phyloP scores from a whole-genome alignment of 2,113 vertebrate genomes.

The Verasper variegatus region DNA sequence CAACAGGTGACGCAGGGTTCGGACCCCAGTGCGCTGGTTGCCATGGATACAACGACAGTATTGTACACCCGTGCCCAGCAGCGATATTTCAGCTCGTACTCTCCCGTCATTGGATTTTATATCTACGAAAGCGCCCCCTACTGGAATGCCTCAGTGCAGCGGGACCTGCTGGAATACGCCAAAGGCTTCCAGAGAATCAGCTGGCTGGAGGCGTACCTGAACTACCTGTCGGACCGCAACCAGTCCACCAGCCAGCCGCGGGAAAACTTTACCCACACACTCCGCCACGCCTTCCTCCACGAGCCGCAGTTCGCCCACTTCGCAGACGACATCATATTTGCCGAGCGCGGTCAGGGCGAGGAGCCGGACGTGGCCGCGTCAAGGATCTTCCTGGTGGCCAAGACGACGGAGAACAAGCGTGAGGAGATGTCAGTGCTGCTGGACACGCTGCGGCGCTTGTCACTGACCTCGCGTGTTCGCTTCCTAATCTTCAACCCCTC shows the following conservation, averaged over 20 bases:
- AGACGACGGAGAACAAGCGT: conserved; percentile 97
- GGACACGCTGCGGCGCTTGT: conserved; percentile 95
- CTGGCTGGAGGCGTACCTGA: conserved; percentile 98
- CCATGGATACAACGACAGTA: conserved; percentile 94
- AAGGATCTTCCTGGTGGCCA: conserved; percentile 96
- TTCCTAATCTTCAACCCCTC: conserved; percentile 99
- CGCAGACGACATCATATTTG: conserved; percentile 97
- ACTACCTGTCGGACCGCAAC: conserved; percentile 93
- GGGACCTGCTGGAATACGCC: conserved; percentile 94
- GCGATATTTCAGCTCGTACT: conserved; percentile 97
- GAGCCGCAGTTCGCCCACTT: conserved; percentile 93
- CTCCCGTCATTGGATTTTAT: conserved; percentile 98
- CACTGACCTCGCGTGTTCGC: conserved; percentile 96
- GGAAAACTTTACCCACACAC: conserved; percentile 93
- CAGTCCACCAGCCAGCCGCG: conserved; percentile 91
- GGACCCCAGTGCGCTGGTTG: conserved; percentile 95
- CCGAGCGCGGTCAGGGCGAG: conserved; percentile 92
- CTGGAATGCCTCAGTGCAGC: conserved; percentile 98
- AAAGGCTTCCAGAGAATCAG: conserved; percentile 98
- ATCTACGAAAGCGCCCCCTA: conserved; percentile 99
- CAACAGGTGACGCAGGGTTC: conserved; percentile 97
- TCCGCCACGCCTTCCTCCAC: conserved; percentile 92
- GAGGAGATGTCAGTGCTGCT: conserved; percentile 98
- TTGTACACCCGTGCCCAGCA: conserved; percentile 94
- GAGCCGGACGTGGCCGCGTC: conserved; percentile 96